phyloP scores from a whole-genome alignment of 2,888 invertebrate species.

The Pheosia tremula region DNA sequence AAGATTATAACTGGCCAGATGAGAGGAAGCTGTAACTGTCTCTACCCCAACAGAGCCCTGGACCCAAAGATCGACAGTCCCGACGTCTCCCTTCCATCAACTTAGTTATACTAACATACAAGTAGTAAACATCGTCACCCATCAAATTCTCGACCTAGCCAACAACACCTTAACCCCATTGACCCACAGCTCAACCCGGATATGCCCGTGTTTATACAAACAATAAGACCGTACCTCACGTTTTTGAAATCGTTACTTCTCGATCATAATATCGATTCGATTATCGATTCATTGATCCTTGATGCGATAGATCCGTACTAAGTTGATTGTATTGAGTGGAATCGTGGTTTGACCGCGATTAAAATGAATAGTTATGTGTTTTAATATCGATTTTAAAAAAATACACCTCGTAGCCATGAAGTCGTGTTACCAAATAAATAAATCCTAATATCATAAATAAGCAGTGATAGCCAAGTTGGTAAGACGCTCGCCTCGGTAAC shows the following conservation, averaged over 20 bases:
- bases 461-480: too few species aligned
- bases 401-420: too few species aligned
- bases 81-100: too few species aligned
- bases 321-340: background rate
- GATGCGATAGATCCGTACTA: background rate
- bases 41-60: too few species aligned
- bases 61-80: background rate
- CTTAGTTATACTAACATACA: too few species aligned
- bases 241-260: constrained; percentile 2
- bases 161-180: constrained; percentile 5
- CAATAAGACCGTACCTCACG: constrained; percentile 7
- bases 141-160: background rate
- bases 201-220: constrained; percentile 3
- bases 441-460: too few species aligned
- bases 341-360: background rate
- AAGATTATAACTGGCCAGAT: too few species aligned
- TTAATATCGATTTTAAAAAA: background rate
- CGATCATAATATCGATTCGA: constrained; percentile 5
- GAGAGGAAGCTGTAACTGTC: too few species aligned
- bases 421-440: too few species aligned
- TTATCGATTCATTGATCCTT: constrained; percentile 2
- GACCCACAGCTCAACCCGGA: background rate
- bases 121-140: constrained; percentile 4
- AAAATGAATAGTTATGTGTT: background rate
- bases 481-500: too few species aligned